A percentile compares a stretch with the other conserved stretches of the same genome.
Evolutionary conservation across 2,888 invertebrate genomes (phyloP).

Genomic region (Lasioglossum zephyrum): DNA sequence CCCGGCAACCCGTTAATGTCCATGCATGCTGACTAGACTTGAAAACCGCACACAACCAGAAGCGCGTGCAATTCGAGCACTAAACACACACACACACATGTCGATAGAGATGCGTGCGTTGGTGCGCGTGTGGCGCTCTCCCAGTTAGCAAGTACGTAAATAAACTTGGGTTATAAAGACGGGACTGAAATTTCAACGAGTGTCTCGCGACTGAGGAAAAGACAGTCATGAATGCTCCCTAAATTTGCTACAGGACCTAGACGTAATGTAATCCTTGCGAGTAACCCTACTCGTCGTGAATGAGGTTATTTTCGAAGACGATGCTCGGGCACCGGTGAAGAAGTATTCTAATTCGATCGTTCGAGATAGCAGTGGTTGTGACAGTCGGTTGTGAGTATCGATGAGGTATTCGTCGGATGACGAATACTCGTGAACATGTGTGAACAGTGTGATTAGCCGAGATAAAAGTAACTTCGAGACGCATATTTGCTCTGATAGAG

Average conservation of each 20-base stretch:
- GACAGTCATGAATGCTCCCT: not conserved
- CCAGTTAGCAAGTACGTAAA: conserved; percentile 69
- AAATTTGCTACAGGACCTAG: not conserved
- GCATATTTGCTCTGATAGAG: not conserved
- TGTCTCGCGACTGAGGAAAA: conserved; percentile 37
- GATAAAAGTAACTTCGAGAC: conserved; percentile 3
- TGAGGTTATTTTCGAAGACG: not conserved
- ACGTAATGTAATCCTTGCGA: not conserved
- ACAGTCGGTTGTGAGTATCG: not conserved
- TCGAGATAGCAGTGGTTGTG: not conserved
- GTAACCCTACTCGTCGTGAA: not conserved
- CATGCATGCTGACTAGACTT: conserved; percentile 47
- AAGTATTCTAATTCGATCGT: not conserved
- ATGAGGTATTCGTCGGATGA: not conserved
- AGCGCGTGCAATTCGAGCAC: conserved; percentile 41
- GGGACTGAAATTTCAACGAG: conserved; percentile 59
- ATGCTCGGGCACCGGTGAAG: not conserved
- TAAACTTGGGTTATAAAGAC: conserved; percentile 66
- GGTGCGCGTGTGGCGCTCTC: conserved; percentile 74
- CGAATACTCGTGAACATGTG: not conserved
- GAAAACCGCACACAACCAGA: conserved; percentile 17
- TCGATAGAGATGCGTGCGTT: conserved; percentile 23
- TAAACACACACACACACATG: conserved; percentile 31
- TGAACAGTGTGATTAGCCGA: not conserved
- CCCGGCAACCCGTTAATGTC: conserved; percentile 35